Evolutionary conservation across 2,888 invertebrate genomes (phyloP), one percentile per base, ranked within the genome.

Genomic region (Nematopogon swammerdamellus): DNA sequence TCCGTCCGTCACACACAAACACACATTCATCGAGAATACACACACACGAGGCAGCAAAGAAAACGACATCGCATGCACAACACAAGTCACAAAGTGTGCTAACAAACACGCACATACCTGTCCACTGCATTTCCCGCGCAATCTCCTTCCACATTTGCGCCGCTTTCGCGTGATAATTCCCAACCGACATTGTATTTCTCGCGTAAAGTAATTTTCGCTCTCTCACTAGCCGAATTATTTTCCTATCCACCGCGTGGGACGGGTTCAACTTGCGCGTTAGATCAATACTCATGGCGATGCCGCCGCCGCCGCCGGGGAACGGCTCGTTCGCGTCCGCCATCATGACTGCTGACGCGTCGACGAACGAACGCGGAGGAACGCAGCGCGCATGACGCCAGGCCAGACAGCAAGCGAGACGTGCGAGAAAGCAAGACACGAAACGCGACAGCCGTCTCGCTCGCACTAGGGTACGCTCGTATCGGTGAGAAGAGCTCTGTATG

Each of bases 131-230:
- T 51, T 63, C 56, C 44, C 57, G 53, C 51, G 77, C 77, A 49
- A 77, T 74, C 58, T 76, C 67, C 54, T 64, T 63, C 77, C 77
- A 77, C 47, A 75, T 65, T 50, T 53, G 51, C 64, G 72, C 72
- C 55, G 75, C 76, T 56, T 68, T 67, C 56, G 68, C 58, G 64
- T 75, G 72, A 66, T 72, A 73, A 61, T 71, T 72, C 54, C 77
- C 77, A 29, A 76, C 75, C 48, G 77, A 76, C 72, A 76, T 68
- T 62, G 70, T 74, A 65, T 67, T 72, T 49, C 77, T 64, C 56
- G 76, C 73, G 63, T 70, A 77, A 59, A 77, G 64, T 63, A 74
- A 61, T 47, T 63, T 67, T 47, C 76, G 68, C 60, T 58, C 70
- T 58, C 67, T 65, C 63, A 77, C 77, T 59, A 76, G 63, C 48